Base-by-base conservation (phyloP, 2,888 invertebrate species). In the Tiphia femorata region DNA sequence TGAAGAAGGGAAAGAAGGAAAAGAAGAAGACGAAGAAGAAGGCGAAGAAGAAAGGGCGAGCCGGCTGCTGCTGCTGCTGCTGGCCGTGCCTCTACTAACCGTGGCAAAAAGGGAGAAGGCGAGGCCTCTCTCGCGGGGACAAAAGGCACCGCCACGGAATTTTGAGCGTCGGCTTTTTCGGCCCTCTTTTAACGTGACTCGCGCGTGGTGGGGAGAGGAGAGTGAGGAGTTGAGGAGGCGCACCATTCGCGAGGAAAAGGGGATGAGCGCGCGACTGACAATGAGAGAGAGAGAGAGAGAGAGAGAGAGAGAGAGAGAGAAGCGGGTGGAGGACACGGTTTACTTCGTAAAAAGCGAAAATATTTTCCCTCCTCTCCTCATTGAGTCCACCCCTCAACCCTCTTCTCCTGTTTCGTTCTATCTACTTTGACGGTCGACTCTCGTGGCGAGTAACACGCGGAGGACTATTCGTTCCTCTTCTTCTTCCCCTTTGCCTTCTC, bases 91-190 rank as follows among this genome's bases (percentile, higher is more conserved):
- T 50, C 38, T 23, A n/a, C 54, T 58, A 62, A 59, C 62, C 47
- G 59, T 63, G 67, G 72, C 72, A 73, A 76, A 72, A 75, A 75
- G 67, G 60, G 67, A 76, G 70, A 72, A 74, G 68, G 64, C 63
- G 69, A 69, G 64, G 72, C 64, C n/a, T n/a, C n/a, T n/a, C n/a
- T 71, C 72, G 73, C 70, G 53, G 64, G 75, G 74, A 82, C 80
- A 79, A 82, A 82, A 81, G 82, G 73, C 73, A 78, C 81, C 82
- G 81, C 81, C 72, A 70, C 74, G 81, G 81, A 80, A 81, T 82
- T 79, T 83, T 81, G 79, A 81, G 74, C 78, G 79, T 76, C 80
- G 80, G 77, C 79, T 74, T 50, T 46, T 58, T 55, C 43, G 23
- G 40, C 33, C 47, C 44, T 10, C 50, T 49, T 55, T 67, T 70